Percentiles rank a stretch among this genome's conserved stretches.
Conservation (phyloP, 2,113 vertebrate species). For the Argyrosomus japonicus region DNA sequence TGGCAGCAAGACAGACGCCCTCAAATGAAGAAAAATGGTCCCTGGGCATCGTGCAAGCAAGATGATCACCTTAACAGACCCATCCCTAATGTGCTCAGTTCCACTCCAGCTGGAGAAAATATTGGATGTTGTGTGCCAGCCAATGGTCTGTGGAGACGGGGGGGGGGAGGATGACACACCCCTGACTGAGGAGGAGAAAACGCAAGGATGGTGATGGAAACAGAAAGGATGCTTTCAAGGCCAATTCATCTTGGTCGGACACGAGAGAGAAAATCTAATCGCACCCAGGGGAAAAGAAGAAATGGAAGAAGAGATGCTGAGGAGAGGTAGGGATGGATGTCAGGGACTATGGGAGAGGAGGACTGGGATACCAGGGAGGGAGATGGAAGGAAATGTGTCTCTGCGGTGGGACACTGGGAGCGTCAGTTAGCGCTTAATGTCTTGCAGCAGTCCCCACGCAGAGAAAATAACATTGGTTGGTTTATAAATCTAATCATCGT, state of each 20-base stretch:
- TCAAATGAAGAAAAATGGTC: slow-evolving; percentile 82
- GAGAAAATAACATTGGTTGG: slow-evolving; percentile 70
- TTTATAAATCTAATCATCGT: slow-evolving; percentile 77
- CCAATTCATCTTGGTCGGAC: slow-evolving; percentile 66
- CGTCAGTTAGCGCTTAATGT: slow-evolving; percentile 70
- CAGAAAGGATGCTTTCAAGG: slow-evolving; percentile 67
- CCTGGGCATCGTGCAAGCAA: slow-evolving; percentile 54
- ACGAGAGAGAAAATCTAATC: slow-evolving; percentile 54
- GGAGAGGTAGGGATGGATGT: slow-evolving; percentile 6
- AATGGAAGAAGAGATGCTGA: slow-evolving; percentile 9
- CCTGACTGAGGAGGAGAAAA: slow-evolving; percentile 48
- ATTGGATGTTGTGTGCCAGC: slow-evolving; percentile 65
- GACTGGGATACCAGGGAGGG: slow-evolving; percentile 10
- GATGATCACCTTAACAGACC: slow-evolving; percentile 80
- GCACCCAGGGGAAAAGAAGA: slow-evolving; percentile 48
- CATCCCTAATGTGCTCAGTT: slow-evolving; percentile 77
- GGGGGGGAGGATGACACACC: slow-evolving; percentile 47
- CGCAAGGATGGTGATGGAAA: slow-evolving; percentile 59
- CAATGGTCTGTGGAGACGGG: slow-evolving; percentile 38
- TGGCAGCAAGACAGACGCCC: slow-evolving; percentile 67
- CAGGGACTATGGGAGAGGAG: slow-evolving; percentile 26
- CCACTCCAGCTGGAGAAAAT: slow-evolving; percentile 71
- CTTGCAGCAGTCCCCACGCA: slow-evolving; percentile 64
- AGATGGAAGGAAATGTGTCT: slow-evolving; percentile 26
- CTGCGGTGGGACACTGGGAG: slow-evolving; percentile 61